A percentile compares a stretch with the other conserved stretches of the same genome.
Evolutionary conservation across 2,797 vertebrate genomes (phyloP).

Genomic region (Amblyopsis hoosieri): DNA sequence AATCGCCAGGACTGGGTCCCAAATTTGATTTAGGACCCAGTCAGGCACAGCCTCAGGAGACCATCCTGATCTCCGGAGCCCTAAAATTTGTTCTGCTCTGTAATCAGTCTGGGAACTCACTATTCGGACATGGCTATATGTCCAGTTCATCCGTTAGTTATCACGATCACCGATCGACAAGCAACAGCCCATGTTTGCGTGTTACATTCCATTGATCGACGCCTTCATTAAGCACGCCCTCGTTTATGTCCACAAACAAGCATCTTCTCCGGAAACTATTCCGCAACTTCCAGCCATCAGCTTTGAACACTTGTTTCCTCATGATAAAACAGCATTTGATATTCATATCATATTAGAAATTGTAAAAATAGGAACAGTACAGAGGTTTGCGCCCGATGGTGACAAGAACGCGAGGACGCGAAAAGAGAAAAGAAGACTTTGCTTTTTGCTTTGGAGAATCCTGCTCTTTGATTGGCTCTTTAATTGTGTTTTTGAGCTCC

Average conservation of each 20-base stretch:
- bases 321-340: conserved; percentile 51
- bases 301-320: conserved; percentile 51
- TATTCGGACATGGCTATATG: too few species aligned
- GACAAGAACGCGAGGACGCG: neutral
- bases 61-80: too few species aligned
- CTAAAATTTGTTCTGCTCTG: too few species aligned
- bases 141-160: conserved; percentile 39
- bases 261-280: conserved; percentile 27
- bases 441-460: conserved; percentile 51
- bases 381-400: conserved; percentile 19
- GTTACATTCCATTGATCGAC: conserved; percentile 18
- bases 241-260: neutral
- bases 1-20: conserved; percentile 36
- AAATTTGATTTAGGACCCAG: too few species aligned
- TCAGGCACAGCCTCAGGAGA: neutral
- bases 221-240: conserved; percentile 29
- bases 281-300: conserved; percentile 8
- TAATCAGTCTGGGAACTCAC: neutral
- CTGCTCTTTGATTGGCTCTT: conserved; percentile 56
- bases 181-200: conserved; percentile 14
- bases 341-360: conserved; percentile 41
- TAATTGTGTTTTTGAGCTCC: conserved; percentile 70
- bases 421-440: conserved; percentile 24
- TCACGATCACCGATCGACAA: conserved; percentile 8
- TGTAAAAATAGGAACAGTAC: conserved; percentile 25